Conservation (phyloP, 1,140 invertebrate species). For the Cylas formicarius region DNA sequence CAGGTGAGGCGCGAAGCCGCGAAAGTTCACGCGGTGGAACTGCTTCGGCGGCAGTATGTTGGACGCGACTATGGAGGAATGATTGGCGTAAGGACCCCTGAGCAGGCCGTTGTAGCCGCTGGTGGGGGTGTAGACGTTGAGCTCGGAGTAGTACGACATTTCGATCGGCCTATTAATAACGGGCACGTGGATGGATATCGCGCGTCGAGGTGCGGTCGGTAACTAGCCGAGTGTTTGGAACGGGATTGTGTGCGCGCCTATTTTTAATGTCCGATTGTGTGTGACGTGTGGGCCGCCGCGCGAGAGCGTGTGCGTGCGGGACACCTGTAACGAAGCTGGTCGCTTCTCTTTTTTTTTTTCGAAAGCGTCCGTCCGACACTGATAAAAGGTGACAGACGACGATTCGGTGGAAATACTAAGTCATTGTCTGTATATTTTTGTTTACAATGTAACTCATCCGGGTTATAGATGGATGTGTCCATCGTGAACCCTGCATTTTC, state of each 20-base stretch:
- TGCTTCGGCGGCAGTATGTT: conserved; percentile 28
- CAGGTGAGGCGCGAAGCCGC: conserved; percentile 60
- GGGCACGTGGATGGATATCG: too few species aligned
- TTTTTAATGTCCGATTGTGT: conserved; percentile 24
- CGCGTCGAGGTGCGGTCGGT: too few species aligned
- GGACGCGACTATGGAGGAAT: conserved; percentile 47
- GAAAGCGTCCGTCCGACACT: too few species aligned
- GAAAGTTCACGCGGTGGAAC: conserved; percentile 13
- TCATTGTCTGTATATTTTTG: too few species aligned
- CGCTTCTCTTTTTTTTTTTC: too few species aligned
- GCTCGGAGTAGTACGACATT: conserved; percentile 54
- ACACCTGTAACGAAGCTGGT: too few species aligned
- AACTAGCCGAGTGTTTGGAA: neutral
- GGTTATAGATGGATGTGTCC: too few species aligned
- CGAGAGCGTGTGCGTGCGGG: conserved; percentile 3
- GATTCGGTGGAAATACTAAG: too few species aligned
- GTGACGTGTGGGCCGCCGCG: conserved; percentile 18
- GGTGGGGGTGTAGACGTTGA: conserved; percentile 47
- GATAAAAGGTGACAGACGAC: too few species aligned
- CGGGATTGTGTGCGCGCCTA: conserved; percentile 17
- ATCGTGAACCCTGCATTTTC: too few species aligned
- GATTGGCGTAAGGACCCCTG: conserved; percentile 50
- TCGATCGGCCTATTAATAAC: conserved; percentile 20
- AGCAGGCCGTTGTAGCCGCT: conserved; percentile 42
- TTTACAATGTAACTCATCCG: too few species aligned